These are phyloP conservation scores for Diabrotica virgifera DNA, from an alignment of 1,140 invertebrate genomes.

Conservation along the genomic window DNA sequence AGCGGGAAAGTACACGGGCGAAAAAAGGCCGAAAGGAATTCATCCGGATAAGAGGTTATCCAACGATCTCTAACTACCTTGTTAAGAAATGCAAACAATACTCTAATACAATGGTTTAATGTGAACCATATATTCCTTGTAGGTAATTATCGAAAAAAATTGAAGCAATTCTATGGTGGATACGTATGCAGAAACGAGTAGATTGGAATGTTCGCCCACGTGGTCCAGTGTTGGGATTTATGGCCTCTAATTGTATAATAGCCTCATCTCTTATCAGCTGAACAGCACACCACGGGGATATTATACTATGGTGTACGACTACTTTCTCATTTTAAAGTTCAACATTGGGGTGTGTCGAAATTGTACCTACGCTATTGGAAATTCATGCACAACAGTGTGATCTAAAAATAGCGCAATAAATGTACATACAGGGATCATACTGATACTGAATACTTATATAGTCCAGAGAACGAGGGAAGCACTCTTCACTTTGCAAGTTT, in stretches of 20 bases:
- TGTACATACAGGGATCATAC: background rate
- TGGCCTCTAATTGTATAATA: conserved; percentile 2
- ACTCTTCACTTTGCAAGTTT: no score
- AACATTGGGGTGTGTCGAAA: background rate
- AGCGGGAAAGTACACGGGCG: background rate
- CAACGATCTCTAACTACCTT: background rate
- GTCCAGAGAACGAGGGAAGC: no score
- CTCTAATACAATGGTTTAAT: background rate
- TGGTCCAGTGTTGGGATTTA: background rate
- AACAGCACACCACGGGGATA: background rate
- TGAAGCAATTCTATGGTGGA: background rate
- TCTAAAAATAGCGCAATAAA: background rate
- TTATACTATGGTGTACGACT: background rate
- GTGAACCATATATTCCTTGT: conserved; percentile 2
- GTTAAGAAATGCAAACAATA: conserved; percentile 1
- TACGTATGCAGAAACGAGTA: conserved; percentile 2
- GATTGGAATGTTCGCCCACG: conserved; percentile 1
- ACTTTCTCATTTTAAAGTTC: background rate
- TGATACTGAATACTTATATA: background rate
- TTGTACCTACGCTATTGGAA: background rate
- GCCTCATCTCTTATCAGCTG: background rate
- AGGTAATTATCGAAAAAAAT: conserved; percentile 3
- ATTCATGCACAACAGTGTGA: no score
- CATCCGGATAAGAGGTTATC: background rate
- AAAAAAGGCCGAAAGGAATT: background rate